phyloP scores from a whole-genome alignment of 2,797 vertebrate genomes.

The Sebastes oblongus region DNA sequence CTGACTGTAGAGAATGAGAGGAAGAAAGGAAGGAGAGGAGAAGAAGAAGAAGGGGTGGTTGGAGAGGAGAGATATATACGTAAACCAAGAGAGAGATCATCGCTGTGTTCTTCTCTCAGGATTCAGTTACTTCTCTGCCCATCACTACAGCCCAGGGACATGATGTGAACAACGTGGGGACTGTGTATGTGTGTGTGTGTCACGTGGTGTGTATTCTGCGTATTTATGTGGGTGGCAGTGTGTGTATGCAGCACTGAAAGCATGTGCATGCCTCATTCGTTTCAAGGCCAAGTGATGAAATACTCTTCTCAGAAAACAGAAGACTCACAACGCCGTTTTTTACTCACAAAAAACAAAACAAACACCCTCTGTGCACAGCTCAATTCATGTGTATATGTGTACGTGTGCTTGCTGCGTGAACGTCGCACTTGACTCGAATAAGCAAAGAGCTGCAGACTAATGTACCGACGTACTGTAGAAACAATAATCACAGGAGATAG shows the following conservation, averaged over 20 bases:
- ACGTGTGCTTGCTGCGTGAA: slow-evolving; percentile 7
- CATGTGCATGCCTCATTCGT: slow-evolving; percentile 61
- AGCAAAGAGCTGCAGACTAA: slow-evolving; percentile 23
- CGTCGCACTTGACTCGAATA: slow-evolving; percentile 36
- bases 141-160: slow-evolving; percentile 66
- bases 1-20: slow-evolving; percentile 54
- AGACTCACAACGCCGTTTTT: slow-evolving; percentile 6
- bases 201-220: slow-evolving; percentile 37
- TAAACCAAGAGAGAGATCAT: slow-evolving; percentile 35
- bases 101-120: slow-evolving; percentile 53
- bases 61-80: slow-evolving; percentile 11
- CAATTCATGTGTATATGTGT: slow-evolving; percentile 22
- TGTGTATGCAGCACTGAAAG: slow-evolving; percentile 60
- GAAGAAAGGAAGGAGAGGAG: slow-evolving; percentile 10
- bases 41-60: neutral
- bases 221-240: slow-evolving; percentile 58
- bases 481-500: neutral
- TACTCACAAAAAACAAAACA: neutral
- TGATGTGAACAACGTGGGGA: slow-evolving; percentile 50
- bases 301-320: slow-evolving; percentile 59
- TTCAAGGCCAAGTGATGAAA: slow-evolving; percentile 77
- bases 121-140: slow-evolving; percentile 62
- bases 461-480: neutral
- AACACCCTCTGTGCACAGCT: slow-evolving; percentile 28
- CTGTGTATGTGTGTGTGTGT: slow-evolving; percentile 25